These are phyloP conservation scores for Eurypyga helias DNA, from an alignment of 2,113 vertebrate species.

Conservation along the genomic window DNA sequence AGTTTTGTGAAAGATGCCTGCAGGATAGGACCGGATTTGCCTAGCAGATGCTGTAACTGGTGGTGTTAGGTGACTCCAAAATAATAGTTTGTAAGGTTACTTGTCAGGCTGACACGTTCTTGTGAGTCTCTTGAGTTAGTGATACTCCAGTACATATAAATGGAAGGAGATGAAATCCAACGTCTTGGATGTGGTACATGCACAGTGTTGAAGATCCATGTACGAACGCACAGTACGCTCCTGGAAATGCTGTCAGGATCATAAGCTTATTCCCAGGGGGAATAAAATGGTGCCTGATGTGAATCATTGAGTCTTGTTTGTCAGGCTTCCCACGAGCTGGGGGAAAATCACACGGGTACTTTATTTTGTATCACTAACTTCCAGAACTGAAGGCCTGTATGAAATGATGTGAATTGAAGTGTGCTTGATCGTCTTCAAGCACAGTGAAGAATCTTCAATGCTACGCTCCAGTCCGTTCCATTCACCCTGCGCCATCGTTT, in stretches of 20 bases:
- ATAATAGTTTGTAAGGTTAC: not conserved
- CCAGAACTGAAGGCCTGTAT: not conserved
- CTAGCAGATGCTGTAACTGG: not conserved
- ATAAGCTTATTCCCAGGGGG: not conserved
- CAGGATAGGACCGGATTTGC: not conserved
- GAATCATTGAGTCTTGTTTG: not conserved
- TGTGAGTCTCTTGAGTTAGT: not conserved
- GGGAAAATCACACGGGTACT: not conserved
- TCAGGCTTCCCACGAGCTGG: not conserved
- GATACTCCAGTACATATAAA: not conserved
- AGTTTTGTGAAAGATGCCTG: no score
- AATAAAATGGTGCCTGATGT: not conserved
- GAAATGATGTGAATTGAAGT: not conserved
- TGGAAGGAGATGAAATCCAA: not conserved
- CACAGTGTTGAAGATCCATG: fast-evolving
- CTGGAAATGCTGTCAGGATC: not conserved
- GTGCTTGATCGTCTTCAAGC: not conserved
- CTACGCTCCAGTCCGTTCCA: not conserved
- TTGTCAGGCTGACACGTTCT: not conserved
- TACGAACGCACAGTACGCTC: not conserved
- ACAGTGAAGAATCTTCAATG: not conserved
- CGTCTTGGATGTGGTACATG: not conserved
- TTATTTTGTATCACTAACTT: not conserved
- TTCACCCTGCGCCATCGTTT: not conserved
- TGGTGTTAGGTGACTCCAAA: not conserved